Evolutionary conservation across 2,888 invertebrate genomes (phyloP).

Genomic region (Gnatocerus cornutus): DNA sequence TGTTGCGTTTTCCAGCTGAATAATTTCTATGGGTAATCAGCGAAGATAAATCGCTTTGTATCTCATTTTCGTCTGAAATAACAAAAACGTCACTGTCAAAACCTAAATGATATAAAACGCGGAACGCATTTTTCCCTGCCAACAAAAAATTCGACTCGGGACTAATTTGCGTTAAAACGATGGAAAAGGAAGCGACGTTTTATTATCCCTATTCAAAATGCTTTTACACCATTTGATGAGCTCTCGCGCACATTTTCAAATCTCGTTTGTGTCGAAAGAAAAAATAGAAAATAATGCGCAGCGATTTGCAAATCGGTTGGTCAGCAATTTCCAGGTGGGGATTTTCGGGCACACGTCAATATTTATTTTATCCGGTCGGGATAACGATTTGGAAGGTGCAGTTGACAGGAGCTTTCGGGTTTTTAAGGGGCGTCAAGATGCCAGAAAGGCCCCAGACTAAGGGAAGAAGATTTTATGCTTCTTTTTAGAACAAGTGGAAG

Average conservation of each 20-base stretch:
- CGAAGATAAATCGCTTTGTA: too few relatives aligned
- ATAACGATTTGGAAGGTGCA: slow-evolving; percentile 14
- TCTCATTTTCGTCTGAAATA: too few relatives aligned
- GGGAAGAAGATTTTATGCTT: too few relatives aligned
- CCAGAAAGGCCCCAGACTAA: neutral
- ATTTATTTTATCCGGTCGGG: slow-evolving; percentile 12
- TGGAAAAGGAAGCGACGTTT: slow-evolving; percentile 22
- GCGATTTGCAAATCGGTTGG: too few relatives aligned
- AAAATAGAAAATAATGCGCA: neutral
- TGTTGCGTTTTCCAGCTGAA: too few relatives aligned
- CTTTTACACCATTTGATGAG: slow-evolving; percentile 15
- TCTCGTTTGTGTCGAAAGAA: slow-evolving; percentile 11
- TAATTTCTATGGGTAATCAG: too few relatives aligned
- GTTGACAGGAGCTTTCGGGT: slow-evolving; percentile 19
- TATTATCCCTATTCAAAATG: slow-evolving; percentile 23
- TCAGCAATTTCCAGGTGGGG: too few relatives aligned
- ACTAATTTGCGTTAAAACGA: slow-evolving; percentile 24
- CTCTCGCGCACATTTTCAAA: slow-evolving; percentile 11
- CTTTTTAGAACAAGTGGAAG: too few relatives aligned
- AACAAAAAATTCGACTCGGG: slow-evolving; percentile 5
- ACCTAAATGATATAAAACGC: neutral
- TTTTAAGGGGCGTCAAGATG: slow-evolving; percentile 20
- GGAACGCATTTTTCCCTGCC: neutral
- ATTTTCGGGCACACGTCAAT: slow-evolving; percentile 27
- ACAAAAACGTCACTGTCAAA: too few relatives aligned